These are phyloP conservation scores for Drosophila picticornis DNA, from an alignment of 2,888 invertebrate species.

Conservation along the genomic window DNA sequence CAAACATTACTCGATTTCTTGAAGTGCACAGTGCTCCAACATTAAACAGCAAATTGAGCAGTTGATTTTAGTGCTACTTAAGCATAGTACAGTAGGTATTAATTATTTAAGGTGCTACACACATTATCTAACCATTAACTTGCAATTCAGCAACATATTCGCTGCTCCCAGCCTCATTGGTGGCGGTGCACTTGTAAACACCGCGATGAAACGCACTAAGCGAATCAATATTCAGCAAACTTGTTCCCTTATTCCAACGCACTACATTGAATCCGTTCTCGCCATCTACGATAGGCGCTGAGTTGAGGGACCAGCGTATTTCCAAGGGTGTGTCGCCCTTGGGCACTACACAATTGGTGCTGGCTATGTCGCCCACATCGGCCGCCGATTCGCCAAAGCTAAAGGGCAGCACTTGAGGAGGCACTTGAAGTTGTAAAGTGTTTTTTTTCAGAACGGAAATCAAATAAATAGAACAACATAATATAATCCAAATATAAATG, in stretches of 20 bases:
- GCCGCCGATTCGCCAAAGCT: slow-evolving; percentile 85
- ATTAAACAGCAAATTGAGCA: slow-evolving; percentile 50
- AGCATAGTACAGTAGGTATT: slow-evolving; percentile 20
- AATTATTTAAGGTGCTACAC: slow-evolving; percentile 41
- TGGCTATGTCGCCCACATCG: slow-evolving; percentile 90
- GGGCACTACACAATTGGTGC: slow-evolving; percentile 89
- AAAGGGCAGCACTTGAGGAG: slow-evolving; percentile 85
- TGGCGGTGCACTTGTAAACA: slow-evolving; percentile 91
- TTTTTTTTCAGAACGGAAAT: slow-evolving; percentile 41
- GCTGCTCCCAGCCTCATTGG: slow-evolving; percentile 89
- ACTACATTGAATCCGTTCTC: slow-evolving; percentile 80
- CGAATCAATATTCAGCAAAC: slow-evolving; percentile 87
- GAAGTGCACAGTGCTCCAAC: slow-evolving; percentile 60
- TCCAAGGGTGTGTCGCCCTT: slow-evolving; percentile 93
- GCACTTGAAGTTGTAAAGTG: slow-evolving; percentile 74
- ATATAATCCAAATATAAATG: slow-evolving; percentile 21
- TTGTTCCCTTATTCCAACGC: slow-evolving; percentile 64
- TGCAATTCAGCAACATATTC: slow-evolving; percentile 88
- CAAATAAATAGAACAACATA: slow-evolving; percentile 20
- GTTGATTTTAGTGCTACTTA: slow-evolving; percentile 48
- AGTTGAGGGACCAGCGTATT: slow-evolving; percentile 89
- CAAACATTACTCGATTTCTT: slow-evolving; percentile 8
- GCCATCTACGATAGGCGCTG: slow-evolving; percentile 84
- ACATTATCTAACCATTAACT: slow-evolving; percentile 86
- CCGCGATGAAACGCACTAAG: slow-evolving; percentile 90